These are phyloP conservation scores for Nipponia nippon DNA, from an alignment of 2,113 vertebrate species.

Conservation along the genomic window DNA sequence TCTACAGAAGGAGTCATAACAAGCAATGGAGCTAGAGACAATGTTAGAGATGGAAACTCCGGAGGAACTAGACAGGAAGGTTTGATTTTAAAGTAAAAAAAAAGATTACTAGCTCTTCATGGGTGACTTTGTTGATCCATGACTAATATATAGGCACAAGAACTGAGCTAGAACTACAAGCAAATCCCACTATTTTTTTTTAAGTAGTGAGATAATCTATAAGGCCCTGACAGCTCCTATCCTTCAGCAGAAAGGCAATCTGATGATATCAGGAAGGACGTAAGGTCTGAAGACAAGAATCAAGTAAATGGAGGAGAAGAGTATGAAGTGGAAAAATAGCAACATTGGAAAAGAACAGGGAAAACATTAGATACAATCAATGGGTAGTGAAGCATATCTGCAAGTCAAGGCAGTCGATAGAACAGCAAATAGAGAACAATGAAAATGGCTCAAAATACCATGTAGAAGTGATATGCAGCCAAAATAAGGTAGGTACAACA, in stretches of 20 bases:
- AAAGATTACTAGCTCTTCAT: background rate
- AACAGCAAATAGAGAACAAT: constrained; percentile 5
- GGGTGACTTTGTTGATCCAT: background rate
- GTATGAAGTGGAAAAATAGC: constrained; percentile 40
- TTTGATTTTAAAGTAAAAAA: background rate
- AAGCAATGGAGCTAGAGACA: background rate
- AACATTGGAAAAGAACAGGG: constrained; percentile 9
- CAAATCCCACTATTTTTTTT: background rate
- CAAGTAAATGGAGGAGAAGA: constrained; percentile 6
- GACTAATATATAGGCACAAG: background rate
- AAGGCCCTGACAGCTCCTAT: constrained; percentile 12
- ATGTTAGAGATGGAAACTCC: background rate
- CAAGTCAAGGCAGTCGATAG: constrained; percentile 1
- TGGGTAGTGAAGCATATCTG: background rate
- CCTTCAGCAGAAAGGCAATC: background rate
- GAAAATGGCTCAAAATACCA: background rate
- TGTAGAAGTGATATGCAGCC: background rate
- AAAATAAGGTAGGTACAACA: background rate
- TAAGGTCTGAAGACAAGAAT: constrained; percentile 36
- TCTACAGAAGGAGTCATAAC: background rate
- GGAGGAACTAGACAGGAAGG: background rate
- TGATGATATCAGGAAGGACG: background rate
- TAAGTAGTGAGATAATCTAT: background rate
- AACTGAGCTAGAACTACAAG: background rate
- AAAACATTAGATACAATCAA: constrained; percentile 48